Evolutionary conservation across 2,113 vertebrate genomes (phyloP).

Genomic region (Phylloscopus whistleri): DNA sequence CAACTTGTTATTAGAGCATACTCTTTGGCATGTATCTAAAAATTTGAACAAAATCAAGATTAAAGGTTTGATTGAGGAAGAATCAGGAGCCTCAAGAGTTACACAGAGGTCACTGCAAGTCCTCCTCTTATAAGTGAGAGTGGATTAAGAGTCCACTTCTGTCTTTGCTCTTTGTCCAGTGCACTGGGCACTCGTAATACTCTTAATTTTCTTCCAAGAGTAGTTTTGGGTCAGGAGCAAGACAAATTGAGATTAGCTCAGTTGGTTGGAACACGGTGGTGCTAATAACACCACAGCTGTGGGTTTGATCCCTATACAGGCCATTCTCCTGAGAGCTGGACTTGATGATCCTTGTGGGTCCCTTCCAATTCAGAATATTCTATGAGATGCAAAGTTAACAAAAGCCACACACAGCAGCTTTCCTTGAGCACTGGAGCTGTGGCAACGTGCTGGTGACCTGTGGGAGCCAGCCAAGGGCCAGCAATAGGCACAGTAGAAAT

Average conservation of each 20-base stretch:
- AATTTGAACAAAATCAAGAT: neutral
- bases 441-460: accelerated
- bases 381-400: neutral
- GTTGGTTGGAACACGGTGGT: neutral
- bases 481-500: neutral
- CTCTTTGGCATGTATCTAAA: neutral
- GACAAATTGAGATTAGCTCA: neutral
- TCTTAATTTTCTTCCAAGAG: neutral
- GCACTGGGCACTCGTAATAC: neutral
- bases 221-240: neutral
- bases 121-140: neutral
- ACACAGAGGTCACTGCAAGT: neutral
- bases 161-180: neutral
- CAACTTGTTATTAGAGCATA: neutral
- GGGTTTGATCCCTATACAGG: neutral
- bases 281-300: neutral
- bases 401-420: accelerated
- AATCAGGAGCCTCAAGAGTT: neutral
- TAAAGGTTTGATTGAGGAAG: neutral
- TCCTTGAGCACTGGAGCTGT: neutral
- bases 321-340: neutral
- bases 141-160: neutral
- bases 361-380: neutral
- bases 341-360: neutral
- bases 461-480: neutral